Percentiles rank a stretch among this genome's conserved stretches.
Conservation (phyloP, 37 sponge, comb jelly and placozoan genomes). For the Mnemiopsis leidyi region DNA sequence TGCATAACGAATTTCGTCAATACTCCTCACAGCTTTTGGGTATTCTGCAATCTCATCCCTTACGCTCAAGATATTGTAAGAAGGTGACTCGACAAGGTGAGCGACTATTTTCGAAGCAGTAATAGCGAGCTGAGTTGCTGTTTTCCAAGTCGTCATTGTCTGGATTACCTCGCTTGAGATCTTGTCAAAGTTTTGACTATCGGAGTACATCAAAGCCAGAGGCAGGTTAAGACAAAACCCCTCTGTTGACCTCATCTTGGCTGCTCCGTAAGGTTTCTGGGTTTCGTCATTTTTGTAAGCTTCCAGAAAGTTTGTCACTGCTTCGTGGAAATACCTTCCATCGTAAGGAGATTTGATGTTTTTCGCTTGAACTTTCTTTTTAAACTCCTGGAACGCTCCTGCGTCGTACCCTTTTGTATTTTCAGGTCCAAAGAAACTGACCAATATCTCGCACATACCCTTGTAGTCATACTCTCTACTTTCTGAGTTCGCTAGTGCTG, state of each 20-base stretch:
- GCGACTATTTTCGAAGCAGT: not conserved
- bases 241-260: conserved; percentile 1
- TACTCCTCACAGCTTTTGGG: not conserved
- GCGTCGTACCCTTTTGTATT: conserved; percentile 9
- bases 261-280: not conserved
- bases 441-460: not conserved
- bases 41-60: not conserved
- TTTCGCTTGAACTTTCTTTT: not conserved
- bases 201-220: not conserved
- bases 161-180: not conserved
- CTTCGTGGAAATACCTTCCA: not conserved
- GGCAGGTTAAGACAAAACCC: conserved; percentile 14
- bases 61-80: not conserved
- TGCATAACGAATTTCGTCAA: not conserved
- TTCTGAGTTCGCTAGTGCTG: not conserved
- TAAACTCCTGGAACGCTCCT: not conserved
- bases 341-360: not conserved
- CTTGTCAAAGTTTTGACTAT: not conserved
- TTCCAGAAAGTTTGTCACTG: not conserved
- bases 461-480: not conserved
- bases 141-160: not conserved
- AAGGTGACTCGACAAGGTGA: not conserved
- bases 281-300: not conserved
- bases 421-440: not conserved
- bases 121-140: not conserved